These are phyloP conservation scores for Catocala fraxini DNA, from an alignment of 2,888 invertebrate species.

Conservation along the genomic window DNA sequence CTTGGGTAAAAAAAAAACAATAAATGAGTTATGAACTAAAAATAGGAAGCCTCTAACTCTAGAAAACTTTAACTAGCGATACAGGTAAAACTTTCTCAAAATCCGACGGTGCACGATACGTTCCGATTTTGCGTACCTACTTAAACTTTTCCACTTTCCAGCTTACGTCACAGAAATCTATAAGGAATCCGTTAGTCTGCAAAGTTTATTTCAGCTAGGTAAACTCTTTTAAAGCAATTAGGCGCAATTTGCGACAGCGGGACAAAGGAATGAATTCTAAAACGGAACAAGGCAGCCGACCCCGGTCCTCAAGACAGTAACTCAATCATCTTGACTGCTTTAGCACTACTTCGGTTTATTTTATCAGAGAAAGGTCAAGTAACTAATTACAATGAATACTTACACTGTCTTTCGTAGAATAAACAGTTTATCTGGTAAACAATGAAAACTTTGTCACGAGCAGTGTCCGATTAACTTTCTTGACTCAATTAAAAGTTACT, in stretches of 20 bases:
- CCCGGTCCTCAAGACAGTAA: constrained; percentile 23
- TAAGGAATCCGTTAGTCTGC: constrained; percentile 8
- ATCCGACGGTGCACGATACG: no score
- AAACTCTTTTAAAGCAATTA: constrained; percentile 46
- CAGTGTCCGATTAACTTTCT: no score
- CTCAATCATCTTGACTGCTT: constrained; percentile 30
- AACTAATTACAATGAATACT: not conserved
- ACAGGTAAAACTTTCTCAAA: no score
- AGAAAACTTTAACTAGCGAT: not conserved
- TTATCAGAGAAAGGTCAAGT: not conserved
- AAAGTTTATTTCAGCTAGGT: constrained; percentile 32
- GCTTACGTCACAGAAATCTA: constrained; percentile 6
- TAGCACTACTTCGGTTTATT: not conserved
- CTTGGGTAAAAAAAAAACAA: no score
- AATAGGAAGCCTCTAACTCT: no score
- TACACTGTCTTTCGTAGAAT: no score
- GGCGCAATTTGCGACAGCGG: constrained; percentile 30
- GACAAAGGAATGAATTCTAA: constrained; percentile 31
- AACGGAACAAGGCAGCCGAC: constrained; percentile 22
- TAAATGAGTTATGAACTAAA: no score
- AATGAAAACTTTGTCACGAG: no score
- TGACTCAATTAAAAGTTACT: no score
- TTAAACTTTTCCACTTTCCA: constrained; percentile 2
- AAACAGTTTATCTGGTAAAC: not conserved
- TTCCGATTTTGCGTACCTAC: not conserved